A percentile compares a stretch with the other conserved stretches of the same genome.
phyloP scores from a whole-genome alignment of 2,797 vertebrate species.

The Gallinago nigripennis region DNA sequence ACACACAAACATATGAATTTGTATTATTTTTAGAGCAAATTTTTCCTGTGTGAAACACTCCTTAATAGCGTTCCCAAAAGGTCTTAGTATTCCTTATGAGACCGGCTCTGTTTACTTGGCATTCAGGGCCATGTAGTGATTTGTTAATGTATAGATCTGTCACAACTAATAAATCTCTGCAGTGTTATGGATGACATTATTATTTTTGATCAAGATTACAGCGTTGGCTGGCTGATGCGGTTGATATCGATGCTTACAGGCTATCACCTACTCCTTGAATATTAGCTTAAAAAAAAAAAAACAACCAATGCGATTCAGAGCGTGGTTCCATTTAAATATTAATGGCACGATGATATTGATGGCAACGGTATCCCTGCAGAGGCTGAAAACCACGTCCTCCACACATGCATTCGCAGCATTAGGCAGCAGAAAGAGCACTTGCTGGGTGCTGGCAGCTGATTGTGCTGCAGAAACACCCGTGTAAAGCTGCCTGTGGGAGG shows the following conservation, averaged over 20 bases:
- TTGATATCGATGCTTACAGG: constrained; percentile 34
- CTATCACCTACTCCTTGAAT: constrained; percentile 20
- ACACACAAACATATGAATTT: background rate
- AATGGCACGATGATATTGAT: constrained; percentile 38
- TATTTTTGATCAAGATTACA: constrained; percentile 73
- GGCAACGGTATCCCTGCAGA: background rate
- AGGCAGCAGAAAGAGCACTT: constrained; percentile 23
- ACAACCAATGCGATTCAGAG: constrained; percentile 6
- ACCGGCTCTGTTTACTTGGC: constrained; percentile 1
- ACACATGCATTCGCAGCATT: background rate
- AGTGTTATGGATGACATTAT: constrained; percentile 69
- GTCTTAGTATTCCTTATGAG: background rate
- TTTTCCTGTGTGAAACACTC: background rate
- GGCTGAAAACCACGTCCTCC: background rate
- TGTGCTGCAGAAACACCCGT: background rate
- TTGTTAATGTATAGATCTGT: constrained; percentile 66
- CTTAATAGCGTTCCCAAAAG: background rate
- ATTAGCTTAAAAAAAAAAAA: background rate
- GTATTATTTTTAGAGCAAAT: background rate
- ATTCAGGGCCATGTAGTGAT: constrained; percentile 47
- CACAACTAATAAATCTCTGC: constrained; percentile 69
- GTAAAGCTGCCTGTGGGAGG: background rate
- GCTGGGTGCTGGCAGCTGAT: background rate
- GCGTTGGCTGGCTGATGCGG: constrained; percentile 7
- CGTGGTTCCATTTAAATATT: constrained; percentile 64